Base-by-base conservation (phyloP, 2,797 vertebrate genomes). In the Protosalanx chinensis region DNA sequence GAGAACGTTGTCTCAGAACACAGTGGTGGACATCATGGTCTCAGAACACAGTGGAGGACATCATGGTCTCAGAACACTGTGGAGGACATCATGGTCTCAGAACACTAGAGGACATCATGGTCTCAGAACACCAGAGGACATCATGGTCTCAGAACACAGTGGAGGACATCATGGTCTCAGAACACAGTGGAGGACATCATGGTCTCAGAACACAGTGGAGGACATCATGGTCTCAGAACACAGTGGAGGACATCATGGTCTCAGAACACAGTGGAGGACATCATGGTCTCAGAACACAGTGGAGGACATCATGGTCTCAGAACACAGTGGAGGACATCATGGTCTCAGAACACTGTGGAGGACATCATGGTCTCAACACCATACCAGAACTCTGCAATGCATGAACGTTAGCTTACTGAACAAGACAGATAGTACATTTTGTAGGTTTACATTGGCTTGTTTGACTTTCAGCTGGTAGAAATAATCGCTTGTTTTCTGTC, bases 401-500 rank as follows among this genome's bases (percentile, higher is more conserved):
- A 35, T 16, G 3, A 35, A 29, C 10, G 58, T 33, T 41, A 18
- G 32, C 5, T 30, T 18, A 63, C 32, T 30, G 8, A 18, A 33
- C 16, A 30, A 51, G 23, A 35, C 29, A 64, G 20, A 49, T 35
- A 27, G 32, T 37, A 7, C 20, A 15, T 29, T 64, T 61, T 58
- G 3, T 51, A 58, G 18, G 15, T 35, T 62, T 23, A 49, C 69
- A 66, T 7, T 32, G 37, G 56, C 66, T 67, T 27, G 20, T 65
- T 76, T 37, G 15, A n/a, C 15, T 63, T 72, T 69, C 20, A 74
- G 16, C 29, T 41, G 65, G 73, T 67, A 49, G 61, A 66, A 68
- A 53, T 61, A n/a, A 53, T 59, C 61, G 41, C 53, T 72, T 70
- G 56, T 64, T 29, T 72, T 35, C 63, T 56, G 15, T 16, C 51